These are phyloP conservation scores for Triops longicaudatus DNA, from an alignment of 1,140 invertebrate genomes.

Conservation along the genomic window DNA sequence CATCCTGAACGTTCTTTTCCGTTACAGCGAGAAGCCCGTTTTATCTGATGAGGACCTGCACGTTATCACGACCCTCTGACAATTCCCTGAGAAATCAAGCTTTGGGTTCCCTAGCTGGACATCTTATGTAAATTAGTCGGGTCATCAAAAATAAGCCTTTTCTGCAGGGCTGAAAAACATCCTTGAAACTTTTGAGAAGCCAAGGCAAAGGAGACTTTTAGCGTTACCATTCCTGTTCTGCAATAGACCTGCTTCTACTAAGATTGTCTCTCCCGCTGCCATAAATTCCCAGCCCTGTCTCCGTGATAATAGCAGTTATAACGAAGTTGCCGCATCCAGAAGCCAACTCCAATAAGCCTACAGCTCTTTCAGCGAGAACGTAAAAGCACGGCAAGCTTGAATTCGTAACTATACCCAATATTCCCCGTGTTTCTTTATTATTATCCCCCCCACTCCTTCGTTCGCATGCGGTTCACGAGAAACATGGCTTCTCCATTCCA, in stretches of 20 bases:
- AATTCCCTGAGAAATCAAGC: neutral
- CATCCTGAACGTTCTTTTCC: no score
- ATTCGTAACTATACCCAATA: neutral
- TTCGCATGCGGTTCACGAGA: neutral
- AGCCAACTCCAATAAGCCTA: slow-evolving; percentile 11
- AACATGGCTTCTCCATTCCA: neutral
- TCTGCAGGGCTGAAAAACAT: neutral
- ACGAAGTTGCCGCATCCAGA: neutral
- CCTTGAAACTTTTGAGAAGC: neutral
- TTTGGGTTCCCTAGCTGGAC: neutral
- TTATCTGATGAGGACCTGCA: neutral
- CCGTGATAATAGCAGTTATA: neutral
- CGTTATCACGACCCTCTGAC: neutral
- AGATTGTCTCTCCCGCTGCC: neutral
- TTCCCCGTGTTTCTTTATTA: neutral
- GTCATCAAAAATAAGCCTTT: neutral
- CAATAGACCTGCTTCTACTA: neutral
- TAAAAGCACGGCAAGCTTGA: neutral
- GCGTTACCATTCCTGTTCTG: neutral
- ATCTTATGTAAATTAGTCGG: neutral
- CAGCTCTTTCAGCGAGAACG: neutral
- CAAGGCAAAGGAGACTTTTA: neutral
- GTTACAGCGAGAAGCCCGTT: neutral
- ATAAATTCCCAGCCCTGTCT: slow-evolving; percentile 6
- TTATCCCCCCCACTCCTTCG: neutral